A percentile compares a stretch with the other conserved stretches of the same genome.
Evolutionary conservation across 2,888 invertebrate species (phyloP).

Genomic region (Apoderus coryli): DNA sequence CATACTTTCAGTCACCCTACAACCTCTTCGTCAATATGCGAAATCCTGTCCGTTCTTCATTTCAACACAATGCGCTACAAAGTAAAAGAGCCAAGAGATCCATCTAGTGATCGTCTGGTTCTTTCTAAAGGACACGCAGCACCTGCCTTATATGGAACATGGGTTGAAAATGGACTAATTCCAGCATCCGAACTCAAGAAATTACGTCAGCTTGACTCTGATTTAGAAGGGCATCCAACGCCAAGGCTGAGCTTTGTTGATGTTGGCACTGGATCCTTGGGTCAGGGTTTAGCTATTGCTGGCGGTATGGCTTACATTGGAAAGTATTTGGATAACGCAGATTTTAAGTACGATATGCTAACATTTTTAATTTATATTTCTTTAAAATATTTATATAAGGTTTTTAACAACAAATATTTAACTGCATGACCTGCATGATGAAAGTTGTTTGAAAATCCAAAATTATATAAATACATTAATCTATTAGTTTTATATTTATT

Average conservation of each 20-base stretch:
- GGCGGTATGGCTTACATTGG: constrained; percentile 98
- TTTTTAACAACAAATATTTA: constrained; percentile 7
- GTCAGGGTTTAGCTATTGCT: constrained; percentile 89
- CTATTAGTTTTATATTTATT: too few relatives aligned
- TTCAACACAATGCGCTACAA: constrained; percentile 95
- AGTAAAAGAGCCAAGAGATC: constrained; percentile 65
- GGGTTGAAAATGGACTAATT: constrained; percentile 92
- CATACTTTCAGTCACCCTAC: constrained; percentile 83
- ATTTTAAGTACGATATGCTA: constrained; percentile 42
- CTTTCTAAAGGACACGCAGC: constrained; percentile 98
- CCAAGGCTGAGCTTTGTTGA: constrained; percentile 93
- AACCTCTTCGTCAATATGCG: constrained; percentile 95
- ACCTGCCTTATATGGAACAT: constrained; percentile 95
- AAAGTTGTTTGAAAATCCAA: too few relatives aligned
- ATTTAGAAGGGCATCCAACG: constrained; percentile 97
- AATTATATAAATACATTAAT: too few relatives aligned
- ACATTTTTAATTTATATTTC: constrained; percentile 3
- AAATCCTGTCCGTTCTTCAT: constrained; percentile 95
- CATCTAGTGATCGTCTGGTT: constrained; percentile 87
- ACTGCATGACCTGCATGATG: neutral
- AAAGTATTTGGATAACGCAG: constrained; percentile 66
- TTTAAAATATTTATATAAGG: too few relatives aligned
- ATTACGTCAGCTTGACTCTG: constrained; percentile 77
- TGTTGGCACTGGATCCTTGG: constrained; percentile 95
- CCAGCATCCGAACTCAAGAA: constrained; percentile 67